Evolutionary conservation across 2,888 invertebrate genomes (phyloP), one percentile per base, ranked within the genome.

Genomic region (Mesopsocus fuscifrons): DNA sequence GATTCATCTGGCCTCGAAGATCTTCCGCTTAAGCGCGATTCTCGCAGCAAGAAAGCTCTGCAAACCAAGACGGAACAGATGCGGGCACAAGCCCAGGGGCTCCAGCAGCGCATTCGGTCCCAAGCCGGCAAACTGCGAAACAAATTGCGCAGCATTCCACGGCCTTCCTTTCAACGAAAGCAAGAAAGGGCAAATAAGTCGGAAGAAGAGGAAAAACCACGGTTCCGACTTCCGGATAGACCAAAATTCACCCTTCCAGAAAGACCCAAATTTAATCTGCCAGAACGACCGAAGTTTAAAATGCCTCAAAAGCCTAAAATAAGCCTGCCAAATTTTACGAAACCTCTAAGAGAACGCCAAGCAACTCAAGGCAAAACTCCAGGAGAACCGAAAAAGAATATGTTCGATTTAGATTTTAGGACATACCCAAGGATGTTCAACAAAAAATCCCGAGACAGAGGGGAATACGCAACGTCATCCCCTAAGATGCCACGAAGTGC

Each of bases 71-170:
- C 53, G 40, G 38, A 38, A 11, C 38, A 38, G 20, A 38, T 38
- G 38, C 17, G 38, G 21, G 49, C 46, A 38, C 48, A 46, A 16
- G 41, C 41, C 3, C 41, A 30, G 2, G 30, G 42, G 54, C 65
- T 77, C 54, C 73, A 76, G 51, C 72, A 77, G 26, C 74, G 75
- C 50, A 52, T 82, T 40, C 73, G 72, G 51, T 68, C 64, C 31
- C 78, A 81, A 57, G 80, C 82, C 13, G 77, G 73, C 21, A 78
- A 76, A 59, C 57, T 85, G 21, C 75, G 74, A 57, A 71, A 71
- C 1, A 76, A 76, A 55, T 55, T 80, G 44, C 70, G 72, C 53
- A 69, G 63, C 47, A 69, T 74, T 4, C 71, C 74, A 55, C 65
- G 70, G 50, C 68, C 71, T 34, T 63, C 62, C 30, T 66, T 69